Base-by-base conservation (phyloP, 2,888 invertebrate genomes). In the Xestia xanthographa region DNA sequence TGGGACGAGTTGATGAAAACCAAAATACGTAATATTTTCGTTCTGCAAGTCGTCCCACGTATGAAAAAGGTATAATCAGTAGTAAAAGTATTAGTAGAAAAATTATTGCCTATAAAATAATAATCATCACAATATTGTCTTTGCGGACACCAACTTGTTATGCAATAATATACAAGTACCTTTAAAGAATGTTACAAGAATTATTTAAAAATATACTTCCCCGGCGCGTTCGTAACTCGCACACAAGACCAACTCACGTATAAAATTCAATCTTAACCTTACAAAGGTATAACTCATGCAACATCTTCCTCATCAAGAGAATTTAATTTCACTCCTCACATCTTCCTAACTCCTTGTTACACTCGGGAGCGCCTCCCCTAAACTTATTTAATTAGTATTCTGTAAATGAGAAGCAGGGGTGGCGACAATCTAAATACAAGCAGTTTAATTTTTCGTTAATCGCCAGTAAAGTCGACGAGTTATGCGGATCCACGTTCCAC, bases 371-470 rank as follows among this genome's bases (percentile, higher is more conserved):
- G 77, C 72, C 84, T 75, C 75, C 84, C 74, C 69, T 50, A 86
- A 92, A 92, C 91, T 92, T 91, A 91, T 92, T 92, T 92, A 92
- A 92, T 92, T 92, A 92, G 91, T 90, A 90, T 89, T 87, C 89
- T 81, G 87, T 88, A 91, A 91, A 91, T 92, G 91, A 90, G 91
- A 84, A 80, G 84, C 70, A 26, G 66, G 78, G 87, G 80, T 75
- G 83, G 83, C 88, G 91, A 91, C 91, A 90, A 85, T 90, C 89
- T 88, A 89, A 90, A 89, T 86, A 89, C 85, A 86, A 88, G 86
- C 87, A 86, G 85, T 89, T 87, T 87, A 90, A 90, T 91, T 92
- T 92, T 91, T 91, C 86, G 85, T 87, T 92, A 90, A 91, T 88
- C 89, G 90, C 83, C 83, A 75, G 83, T 89, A 86, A 90, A 90